These are phyloP conservation scores for Benthosema pterotum DNA, from an alignment of 2,797 vertebrate genomes.

Conservation along the genomic window DNA sequence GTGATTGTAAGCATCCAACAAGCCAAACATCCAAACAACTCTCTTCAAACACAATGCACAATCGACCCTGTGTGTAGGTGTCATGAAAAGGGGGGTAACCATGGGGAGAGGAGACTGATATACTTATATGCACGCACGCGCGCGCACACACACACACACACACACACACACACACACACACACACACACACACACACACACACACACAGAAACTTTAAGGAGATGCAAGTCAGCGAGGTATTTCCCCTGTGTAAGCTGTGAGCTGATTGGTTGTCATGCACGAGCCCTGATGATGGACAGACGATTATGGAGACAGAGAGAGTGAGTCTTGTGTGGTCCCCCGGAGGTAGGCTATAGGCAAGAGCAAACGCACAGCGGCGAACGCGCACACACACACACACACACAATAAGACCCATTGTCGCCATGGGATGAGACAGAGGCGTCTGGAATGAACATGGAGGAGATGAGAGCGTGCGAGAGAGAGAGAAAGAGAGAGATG, in stretches of 20 bases:
- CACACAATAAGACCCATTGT: no score
- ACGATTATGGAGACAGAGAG: constrained; percentile 55
- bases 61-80: constrained; percentile 52
- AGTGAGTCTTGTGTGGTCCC: neutral
- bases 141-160: constrained; percentile 24
- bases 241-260: constrained; percentile 67
- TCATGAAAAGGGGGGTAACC: constrained; percentile 16
- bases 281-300: constrained; percentile 16
- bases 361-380: neutral
- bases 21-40: constrained; percentile 33
- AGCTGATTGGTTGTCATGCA: constrained; percentile 64
- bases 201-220: constrained; percentile 46
- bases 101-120: constrained; percentile 60
- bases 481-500: no score
- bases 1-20: constrained; percentile 20
- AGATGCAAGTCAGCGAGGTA: constrained; percentile 61
- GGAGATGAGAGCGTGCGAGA: no score
- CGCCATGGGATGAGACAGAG: no score
- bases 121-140: constrained; percentile 23
- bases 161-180: constrained; percentile 33
- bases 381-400: neutral
- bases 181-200: constrained; percentile 28
- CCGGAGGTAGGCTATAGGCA: neutral
- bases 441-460: no score
- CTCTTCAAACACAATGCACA: constrained; percentile 60